Base-by-base conservation (phyloP, 1,140 invertebrate species). In the Archivesica marissinica region DNA sequence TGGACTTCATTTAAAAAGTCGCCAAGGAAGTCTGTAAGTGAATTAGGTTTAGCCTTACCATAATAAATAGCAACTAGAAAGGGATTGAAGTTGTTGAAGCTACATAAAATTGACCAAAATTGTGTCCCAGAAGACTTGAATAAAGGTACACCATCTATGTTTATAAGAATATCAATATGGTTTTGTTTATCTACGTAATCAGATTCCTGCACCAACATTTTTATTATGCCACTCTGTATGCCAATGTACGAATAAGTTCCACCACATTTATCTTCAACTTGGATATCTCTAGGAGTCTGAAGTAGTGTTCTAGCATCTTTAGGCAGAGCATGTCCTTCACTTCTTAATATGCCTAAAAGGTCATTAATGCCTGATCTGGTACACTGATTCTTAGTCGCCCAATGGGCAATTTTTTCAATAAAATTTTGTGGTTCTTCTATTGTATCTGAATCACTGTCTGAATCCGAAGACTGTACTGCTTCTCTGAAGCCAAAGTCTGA, bases 31-130 rank as follows among this genome's bases (percentile, higher is more conserved):
- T 90, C 68, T 59, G 75, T 28, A 7, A 89, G 23, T 79, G 84
- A 64, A 41, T n/a, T 30, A 3, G 93, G 92, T 88, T 94, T 93
- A n/a, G 77, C 68, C 17, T 87, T 83, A 28, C 93, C 89, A 85
- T 87, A 85, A 88, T 74, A 92, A 30, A 92, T 30, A 25, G 76
- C 87, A 20, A 92, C 88, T 47, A 91, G 86, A 64, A 88, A 85
- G 30, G 82, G 70, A 81, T 78, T 82, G 80, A 72, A 87, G 20
- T 88, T 66, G 33, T 77, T 28, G 13, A 90, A 35, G 82, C 47
- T 86, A 25, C 86, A 87, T n/a, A 91, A 66, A 41, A 93, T 91
- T 28, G 89, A 90, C 88, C 91, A 93, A 25, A 89, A 64, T 30
- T 87, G 86, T 15, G 64, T 61, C 38, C 30, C 30, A 15, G 68